Evolutionary conservation across 2,797 vertebrate genomes (phyloP), one percentile per base, ranked within the genome.

Genomic region (Eulemur rubriventer): DNA sequence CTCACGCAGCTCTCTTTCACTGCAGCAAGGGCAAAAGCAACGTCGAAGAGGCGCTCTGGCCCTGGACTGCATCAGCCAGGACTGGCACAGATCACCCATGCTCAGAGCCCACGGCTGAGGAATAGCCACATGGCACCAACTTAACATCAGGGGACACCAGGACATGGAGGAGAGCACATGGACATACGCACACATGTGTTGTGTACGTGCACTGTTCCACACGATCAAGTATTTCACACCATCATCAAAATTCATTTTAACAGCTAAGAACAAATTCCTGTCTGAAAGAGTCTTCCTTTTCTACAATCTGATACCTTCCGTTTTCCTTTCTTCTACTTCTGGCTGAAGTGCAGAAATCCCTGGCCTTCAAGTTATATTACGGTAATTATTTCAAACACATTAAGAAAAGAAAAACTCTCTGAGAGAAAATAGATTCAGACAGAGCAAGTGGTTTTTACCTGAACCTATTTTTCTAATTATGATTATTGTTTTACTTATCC

Each of bases 21-120:
- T 2, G 9, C 1, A 1, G 30, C 3, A 18, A 48, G n/a, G 22
- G 2, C 10, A 46, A 65, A 4, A 61, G 48, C 1, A 18, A 18
- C 0, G 3, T 1, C 22, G 5, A 72, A 26, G 6, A 38, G 33
- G 48, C 0, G 0, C 26, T 1, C 0, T 0, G 4, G 3, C 48
- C 52, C 28, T 50, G 26, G 61, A 20, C 7, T 61, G 7, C 28
- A 12, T 57, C 33, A 20, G 50, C 11, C 41, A 50, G 55, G 41
- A 76, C 0, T 13, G n/a, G 30, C 6, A 33, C 43, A 50, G 46
- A 30, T 1, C 30, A 30, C 24, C 13, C 4, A 1, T 1, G 16
- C 20, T 38, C 55, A 57, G 26, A 43, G 35, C 26, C 46, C 1
- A 20, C 11, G 0, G 4, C 35, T 12, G 2, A 30, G 5, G 33